Conservation (phyloP, 2,797 vertebrate genomes). For the Onychomys leucogaster region DNA sequence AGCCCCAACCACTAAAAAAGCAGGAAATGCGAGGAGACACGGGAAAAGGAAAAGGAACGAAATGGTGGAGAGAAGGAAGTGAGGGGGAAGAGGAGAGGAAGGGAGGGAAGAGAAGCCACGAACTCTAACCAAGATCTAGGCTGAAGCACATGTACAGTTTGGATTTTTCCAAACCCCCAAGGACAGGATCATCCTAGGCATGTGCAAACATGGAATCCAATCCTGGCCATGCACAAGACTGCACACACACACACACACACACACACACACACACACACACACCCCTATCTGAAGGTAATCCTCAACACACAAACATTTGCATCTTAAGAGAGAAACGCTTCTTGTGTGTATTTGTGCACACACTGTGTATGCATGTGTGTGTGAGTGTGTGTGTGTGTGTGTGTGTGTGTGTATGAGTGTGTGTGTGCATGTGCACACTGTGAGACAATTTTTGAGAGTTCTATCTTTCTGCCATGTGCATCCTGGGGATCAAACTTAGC, state of each 20-base stretch:
- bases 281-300: constrained; percentile 11
- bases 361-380: background rate
- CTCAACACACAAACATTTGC: background rate
- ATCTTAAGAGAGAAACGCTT: background rate
- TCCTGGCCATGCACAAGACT: background rate
- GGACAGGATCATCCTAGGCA: background rate
- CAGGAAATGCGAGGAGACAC: background rate
- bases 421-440: background rate
- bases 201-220: constrained; percentile 24
- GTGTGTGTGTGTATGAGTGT: no score
- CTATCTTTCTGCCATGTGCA: background rate
- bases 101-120: no score
- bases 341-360: background rate
- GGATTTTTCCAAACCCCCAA: constrained; percentile 26
- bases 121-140: background rate
- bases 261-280: background rate
- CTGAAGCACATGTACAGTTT: background rate
- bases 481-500: background rate
- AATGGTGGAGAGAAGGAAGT: background rate
- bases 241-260: background rate
- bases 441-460: background rate
- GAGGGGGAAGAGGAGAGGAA: background rate
- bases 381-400: no score
- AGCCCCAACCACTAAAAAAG: background rate
- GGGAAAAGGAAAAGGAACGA: background rate